phyloP scores from a whole-genome alignment of 2,113 vertebrate species.

The Oxyruncus cristatus region DNA sequence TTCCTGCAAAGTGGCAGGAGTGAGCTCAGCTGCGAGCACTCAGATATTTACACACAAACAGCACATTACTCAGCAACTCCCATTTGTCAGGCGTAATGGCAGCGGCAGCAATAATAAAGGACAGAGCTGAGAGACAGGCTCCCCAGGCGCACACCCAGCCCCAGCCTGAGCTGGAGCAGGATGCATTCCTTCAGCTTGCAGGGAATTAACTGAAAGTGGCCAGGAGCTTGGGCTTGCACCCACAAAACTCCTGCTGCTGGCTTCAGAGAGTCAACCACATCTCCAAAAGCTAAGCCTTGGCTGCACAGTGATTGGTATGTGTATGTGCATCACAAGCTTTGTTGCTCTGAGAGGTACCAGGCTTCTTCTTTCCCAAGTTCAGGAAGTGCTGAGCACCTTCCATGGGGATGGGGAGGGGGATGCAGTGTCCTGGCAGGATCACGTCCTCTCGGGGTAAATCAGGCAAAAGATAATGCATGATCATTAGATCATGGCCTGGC shows the following conservation, averaged over 20 bases:
- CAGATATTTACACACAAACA: constrained; percentile 50
- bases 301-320: background rate
- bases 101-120: constrained; percentile 22
- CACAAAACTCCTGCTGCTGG: background rate
- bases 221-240: background rate
- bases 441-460: background rate
- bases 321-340: background rate
- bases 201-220: background rate
- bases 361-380: background rate
- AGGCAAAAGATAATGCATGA: background rate
- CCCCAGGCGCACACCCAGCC: background rate
- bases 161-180: background rate
- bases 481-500: background rate
- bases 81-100: constrained; percentile 27
- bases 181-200: background rate
- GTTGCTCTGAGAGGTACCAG: background rate
- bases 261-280: background rate
- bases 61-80: constrained; percentile 57
- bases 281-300: background rate
- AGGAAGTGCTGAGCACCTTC: background rate
- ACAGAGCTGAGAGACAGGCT: constrained; percentile 28
- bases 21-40: constrained; percentile 35
- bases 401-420: background rate
- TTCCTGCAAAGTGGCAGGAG: constrained; percentile 41
- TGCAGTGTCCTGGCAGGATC: background rate